A percentile compares a stretch with the other conserved stretches of the same genome.
These are phyloP conservation scores for Sinocyclocheilus anophthalmus DNA, from an alignment of 2,113 vertebrate genomes.

Conservation along the genomic window DNA sequence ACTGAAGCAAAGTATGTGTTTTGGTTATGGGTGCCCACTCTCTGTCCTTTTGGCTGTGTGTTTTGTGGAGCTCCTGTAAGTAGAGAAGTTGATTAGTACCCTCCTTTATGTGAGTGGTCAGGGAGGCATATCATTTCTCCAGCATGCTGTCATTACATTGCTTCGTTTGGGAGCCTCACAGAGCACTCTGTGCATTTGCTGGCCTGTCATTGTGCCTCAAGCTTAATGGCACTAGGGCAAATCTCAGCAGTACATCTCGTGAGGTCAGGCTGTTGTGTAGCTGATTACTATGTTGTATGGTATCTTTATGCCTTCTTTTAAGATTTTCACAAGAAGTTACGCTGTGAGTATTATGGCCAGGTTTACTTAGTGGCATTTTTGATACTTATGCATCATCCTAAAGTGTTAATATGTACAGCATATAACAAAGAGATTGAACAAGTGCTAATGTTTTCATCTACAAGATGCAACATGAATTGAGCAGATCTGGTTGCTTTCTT, in stretches of 20 bases:
- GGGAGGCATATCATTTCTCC: conserved; percentile 74
- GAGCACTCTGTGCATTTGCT: conserved; percentile 63
- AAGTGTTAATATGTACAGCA: conserved; percentile 62
- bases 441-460: conserved; percentile 40
- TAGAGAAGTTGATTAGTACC: conserved; percentile 75
- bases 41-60: conserved; percentile 56
- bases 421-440: conserved; percentile 65
- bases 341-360: neutral
- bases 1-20: conserved; percentile 62
- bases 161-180: conserved; percentile 63
- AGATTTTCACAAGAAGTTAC: neutral
- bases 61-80: conserved; percentile 67
- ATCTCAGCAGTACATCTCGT: conserved; percentile 55
- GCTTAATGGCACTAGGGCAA: conserved; percentile 61
- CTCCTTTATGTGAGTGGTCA: conserved; percentile 67
- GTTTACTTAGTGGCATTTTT: neutral
- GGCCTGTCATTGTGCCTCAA: conserved; percentile 63
- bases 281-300: conserved; percentile 3
- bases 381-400: neutral
- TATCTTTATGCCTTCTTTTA: conserved; percentile 68
- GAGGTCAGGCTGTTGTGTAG: conserved; percentile 8
- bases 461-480: neutral
- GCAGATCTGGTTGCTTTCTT: neutral
- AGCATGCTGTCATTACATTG: conserved; percentile 73
- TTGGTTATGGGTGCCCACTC: conserved; percentile 46